Conservation (phyloP, 2,797 vertebrate genomes). For the Selene dorsalis region DNA sequence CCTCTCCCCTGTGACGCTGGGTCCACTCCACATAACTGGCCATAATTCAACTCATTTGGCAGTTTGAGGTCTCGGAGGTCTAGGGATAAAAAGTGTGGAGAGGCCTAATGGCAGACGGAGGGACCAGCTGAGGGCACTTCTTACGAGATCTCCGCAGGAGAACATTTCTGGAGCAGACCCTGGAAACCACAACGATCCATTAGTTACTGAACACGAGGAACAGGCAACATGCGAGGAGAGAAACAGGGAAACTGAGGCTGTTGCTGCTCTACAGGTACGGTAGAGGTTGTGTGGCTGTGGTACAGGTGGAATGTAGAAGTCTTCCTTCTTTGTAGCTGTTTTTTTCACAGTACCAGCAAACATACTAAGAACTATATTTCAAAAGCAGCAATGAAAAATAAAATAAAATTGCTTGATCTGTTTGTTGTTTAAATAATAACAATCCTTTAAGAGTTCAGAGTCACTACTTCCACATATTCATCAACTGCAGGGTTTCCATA, state of each 20-base stretch:
- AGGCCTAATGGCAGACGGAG: slow-evolving; percentile 82
- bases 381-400: not conserved
- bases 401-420: not conserved
- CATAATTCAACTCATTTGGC: slow-evolving; percentile 89
- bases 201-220: slow-evolving; percentile 67
- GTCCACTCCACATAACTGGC: slow-evolving; percentile 87
- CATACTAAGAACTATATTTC: not conserved
- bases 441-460: not conserved
- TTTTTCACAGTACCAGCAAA: slow-evolving; percentile 14
- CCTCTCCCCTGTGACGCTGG: slow-evolving; percentile 80
- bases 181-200: slow-evolving; percentile 78
- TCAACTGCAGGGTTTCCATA: not conserved
- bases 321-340: not conserved
- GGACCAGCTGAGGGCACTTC: slow-evolving; percentile 81
- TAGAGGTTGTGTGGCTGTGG: slow-evolving; percentile 4
- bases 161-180: slow-evolving; percentile 80
- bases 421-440: not conserved
- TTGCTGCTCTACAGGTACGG: slow-evolving; percentile 46
- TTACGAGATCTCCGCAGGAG: slow-evolving; percentile 80
- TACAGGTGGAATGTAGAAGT: not conserved
- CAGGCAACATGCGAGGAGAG: slow-evolving; percentile 24
- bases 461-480: not conserved
- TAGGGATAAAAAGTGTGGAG: slow-evolving; percentile 84
- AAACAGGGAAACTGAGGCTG: slow-evolving; percentile 22
- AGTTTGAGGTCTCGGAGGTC: slow-evolving; percentile 87